A percentile compares a stretch with the other conserved stretches of the same genome.
These are phyloP conservation scores for Eupithecia pulchellata DNA, from an alignment of 2,888 invertebrate species.

Conservation along the genomic window DNA sequence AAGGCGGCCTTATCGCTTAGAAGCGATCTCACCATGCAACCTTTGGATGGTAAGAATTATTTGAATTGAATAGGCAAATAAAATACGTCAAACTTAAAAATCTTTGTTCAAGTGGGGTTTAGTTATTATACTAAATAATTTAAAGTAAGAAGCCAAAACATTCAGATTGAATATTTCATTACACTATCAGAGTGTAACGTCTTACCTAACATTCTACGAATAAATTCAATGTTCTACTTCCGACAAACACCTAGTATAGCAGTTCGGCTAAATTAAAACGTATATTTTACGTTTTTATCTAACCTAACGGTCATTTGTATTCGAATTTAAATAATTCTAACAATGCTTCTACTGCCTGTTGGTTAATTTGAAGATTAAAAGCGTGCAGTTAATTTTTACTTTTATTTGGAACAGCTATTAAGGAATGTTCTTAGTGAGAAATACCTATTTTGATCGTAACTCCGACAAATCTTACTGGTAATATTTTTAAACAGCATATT, in stretches of 20 bases:
- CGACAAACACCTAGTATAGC: slow-evolving; percentile 19
- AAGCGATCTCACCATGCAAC: too few species aligned
- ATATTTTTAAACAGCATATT: neutral
- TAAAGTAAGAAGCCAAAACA: neutral
- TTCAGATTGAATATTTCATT: neutral
- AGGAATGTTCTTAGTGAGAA: neutral
- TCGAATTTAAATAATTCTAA: slow-evolving; percentile 9
- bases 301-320: slow-evolving; percentile 24
- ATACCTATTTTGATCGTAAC: neutral
- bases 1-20: too few species aligned
- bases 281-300: slow-evolving; percentile 12
- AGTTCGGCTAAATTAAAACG: slow-evolving; percentile 24
- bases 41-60: too few species aligned
- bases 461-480: neutral
- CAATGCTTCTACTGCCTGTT: slow-evolving; percentile 6
- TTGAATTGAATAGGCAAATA: too few species aligned
- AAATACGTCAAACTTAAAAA: too few species aligned
- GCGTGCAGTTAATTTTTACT: neutral
- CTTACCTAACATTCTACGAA: slow-evolving; percentile 37
- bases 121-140: too few species aligned
- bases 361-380: slow-evolving; percentile 8
- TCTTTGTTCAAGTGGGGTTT: too few species aligned
- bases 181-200: slow-evolving; percentile 32
- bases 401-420: neutral
- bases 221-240: slow-evolving; percentile 41